Evolutionary conservation across 1,140 invertebrate genomes (phyloP).

Genomic region (Heliconius congener): DNA sequence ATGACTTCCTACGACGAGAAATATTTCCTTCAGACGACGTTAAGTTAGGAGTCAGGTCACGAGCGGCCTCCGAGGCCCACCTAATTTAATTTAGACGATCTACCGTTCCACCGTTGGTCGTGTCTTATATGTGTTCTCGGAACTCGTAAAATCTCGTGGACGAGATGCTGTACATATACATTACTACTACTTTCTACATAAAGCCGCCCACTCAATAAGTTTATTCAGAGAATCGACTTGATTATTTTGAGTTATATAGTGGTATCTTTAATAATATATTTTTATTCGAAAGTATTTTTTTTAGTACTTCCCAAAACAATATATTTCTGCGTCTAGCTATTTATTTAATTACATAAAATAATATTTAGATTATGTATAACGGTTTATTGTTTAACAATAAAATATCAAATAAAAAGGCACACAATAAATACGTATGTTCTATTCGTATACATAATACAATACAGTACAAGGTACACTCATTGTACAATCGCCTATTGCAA

Average conservation of each 20-base stretch:
- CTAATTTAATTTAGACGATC: slow-evolving; percentile 71
- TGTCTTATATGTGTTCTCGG: slow-evolving; percentile 60
- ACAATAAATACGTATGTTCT: neutral
- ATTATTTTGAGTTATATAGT: neutral
- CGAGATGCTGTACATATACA: slow-evolving; percentile 49
- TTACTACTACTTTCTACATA: slow-evolving; percentile 61
- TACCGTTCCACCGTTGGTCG: slow-evolving; percentile 63
- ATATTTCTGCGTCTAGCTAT: no score
- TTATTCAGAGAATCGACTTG: slow-evolving; percentile 6
- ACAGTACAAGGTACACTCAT: neutral
- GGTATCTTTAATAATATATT: no score
- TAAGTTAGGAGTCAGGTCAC: slow-evolving; percentile 51
- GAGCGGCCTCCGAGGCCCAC: slow-evolving; percentile 47
- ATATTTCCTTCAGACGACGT: slow-evolving; percentile 44
- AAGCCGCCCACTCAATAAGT: slow-evolving; percentile 41
- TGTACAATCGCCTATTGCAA: slow-evolving; percentile 21
- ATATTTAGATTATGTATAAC: no score
- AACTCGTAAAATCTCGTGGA: slow-evolving; percentile 64
- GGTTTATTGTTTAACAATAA: no score
- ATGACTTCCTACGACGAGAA: slow-evolving; percentile 44
- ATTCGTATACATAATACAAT: neutral
- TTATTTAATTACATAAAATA: no score
- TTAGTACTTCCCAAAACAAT: no score
- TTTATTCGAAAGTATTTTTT: no score
- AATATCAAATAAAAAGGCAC: neutral